phyloP scores from a whole-genome alignment of 2,888 invertebrate species.

The Drosophila seclusa region DNA sequence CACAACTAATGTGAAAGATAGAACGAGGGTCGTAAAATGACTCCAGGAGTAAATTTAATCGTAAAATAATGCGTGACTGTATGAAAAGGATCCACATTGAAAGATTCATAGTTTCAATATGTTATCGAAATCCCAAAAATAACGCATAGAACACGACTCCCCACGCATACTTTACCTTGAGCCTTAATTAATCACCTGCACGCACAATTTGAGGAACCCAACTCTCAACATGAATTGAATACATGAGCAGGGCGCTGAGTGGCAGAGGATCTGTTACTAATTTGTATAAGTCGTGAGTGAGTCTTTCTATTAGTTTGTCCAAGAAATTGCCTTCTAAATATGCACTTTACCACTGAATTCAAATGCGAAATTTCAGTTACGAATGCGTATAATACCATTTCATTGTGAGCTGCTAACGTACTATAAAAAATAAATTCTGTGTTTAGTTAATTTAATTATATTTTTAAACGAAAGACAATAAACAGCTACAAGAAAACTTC shows the following conservation, averaged over 20 bases:
- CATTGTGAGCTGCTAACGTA: conserved; percentile 7
- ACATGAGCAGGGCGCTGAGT: conserved; percentile 16
- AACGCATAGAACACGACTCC: background rate
- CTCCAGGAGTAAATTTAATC: conserved; percentile 30
- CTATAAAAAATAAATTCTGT: background rate
- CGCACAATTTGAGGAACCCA: background rate
- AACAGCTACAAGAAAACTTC: conserved; percentile 49
- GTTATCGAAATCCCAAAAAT: conserved; percentile 4
- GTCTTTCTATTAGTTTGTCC: conserved; percentile 45
- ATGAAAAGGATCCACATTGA: conserved; percentile 13
- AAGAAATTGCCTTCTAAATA: conserved; percentile 70
- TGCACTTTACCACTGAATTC: conserved; percentile 46
- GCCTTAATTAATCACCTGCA: conserved; percentile 6
- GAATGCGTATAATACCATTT: conserved; percentile 13
- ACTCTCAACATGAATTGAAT: background rate
- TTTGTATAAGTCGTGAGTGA: conserved; percentile 8
- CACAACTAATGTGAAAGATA: conserved; percentile 41
- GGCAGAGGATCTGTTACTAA: conserved; percentile 11
- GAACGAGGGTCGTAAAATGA: conserved; percentile 20
- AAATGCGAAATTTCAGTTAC: conserved; percentile 24
- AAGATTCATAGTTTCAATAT: conserved; percentile 18
- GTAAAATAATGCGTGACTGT: conserved; percentile 42
- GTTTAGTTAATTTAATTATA: conserved; percentile 19
- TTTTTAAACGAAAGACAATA: conserved; percentile 67
- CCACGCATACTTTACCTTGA: background rate